These are phyloP conservation scores for Eulithis prunata DNA, from an alignment of 2,888 invertebrate genomes.

Conservation along the genomic window DNA sequence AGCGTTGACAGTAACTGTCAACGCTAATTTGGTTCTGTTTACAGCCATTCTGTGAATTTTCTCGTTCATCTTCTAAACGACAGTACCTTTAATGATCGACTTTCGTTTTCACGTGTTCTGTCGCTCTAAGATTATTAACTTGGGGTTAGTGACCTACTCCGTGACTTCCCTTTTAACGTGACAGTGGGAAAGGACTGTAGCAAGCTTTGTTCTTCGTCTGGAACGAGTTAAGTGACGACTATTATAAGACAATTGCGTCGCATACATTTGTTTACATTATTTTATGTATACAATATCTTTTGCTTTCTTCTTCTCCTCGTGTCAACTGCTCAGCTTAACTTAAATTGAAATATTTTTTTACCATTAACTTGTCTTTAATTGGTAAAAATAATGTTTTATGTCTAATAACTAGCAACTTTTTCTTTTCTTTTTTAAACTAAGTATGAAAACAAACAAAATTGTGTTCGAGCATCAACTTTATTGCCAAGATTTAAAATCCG, in stretches of 20 bases:
- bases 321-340: no score
- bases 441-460: no score
- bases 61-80: slow-evolving; percentile 52
- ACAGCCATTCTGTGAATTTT: not conserved
- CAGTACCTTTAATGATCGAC: slow-evolving; percentile 45
- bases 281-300: slow-evolving; percentile 42
- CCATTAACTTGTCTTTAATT: no score
- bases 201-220: slow-evolving; percentile 68
- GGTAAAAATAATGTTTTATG: no score
- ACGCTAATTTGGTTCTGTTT: no score
- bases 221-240: slow-evolving; percentile 53
- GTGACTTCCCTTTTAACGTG: slow-evolving; percentile 81
- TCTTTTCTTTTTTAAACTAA: no score
- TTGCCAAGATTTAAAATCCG: no score
- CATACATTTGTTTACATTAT: slow-evolving; percentile 68
- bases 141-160: slow-evolving; percentile 69
- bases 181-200: slow-evolving; percentile 75
- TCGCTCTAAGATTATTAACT: slow-evolving; percentile 47
- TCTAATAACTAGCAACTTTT: no score
- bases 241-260: slow-evolving; percentile 58
- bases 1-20: no score
- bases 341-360: no score
- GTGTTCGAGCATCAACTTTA: no score
- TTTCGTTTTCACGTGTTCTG: slow-evolving; percentile 66
- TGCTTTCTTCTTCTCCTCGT: no score